phyloP scores from a whole-genome alignment of 2,888 invertebrate species.

The Polydrusus tereticollis region DNA sequence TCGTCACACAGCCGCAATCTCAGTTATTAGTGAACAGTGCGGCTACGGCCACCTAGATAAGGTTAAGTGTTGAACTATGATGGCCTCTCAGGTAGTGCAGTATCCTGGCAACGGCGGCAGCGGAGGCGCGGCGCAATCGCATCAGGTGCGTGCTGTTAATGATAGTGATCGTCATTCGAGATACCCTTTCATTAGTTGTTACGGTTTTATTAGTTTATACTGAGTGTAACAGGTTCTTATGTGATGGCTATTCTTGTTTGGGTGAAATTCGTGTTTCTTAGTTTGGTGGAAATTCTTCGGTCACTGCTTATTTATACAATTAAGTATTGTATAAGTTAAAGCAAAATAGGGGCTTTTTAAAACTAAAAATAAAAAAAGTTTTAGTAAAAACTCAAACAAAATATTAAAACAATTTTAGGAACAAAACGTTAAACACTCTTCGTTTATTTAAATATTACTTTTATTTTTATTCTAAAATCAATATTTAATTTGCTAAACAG shows the following conservation, averaged over 20 bases:
- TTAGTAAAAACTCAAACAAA: no score
- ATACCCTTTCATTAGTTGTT: conserved; percentile 64
- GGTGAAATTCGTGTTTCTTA: not conserved
- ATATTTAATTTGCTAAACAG: no score
- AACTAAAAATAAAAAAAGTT: no score
- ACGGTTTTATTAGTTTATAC: conserved; percentile 60
- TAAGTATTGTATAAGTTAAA: no score
- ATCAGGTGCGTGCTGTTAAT: conserved; percentile 65
- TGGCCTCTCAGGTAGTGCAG: conserved; percentile 64
- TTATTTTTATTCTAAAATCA: no score
- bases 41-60: conserved; percentile 28
- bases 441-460: no score
- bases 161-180: conserved; percentile 63
- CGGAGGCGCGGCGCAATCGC: conserved; percentile 61
- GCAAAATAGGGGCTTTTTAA: no score
- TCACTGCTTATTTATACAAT: not conserved
- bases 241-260: not conserved
- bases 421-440: no score
- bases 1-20: conserved; percentile 61
- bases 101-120: conserved; percentile 61
- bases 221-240: not conserved
- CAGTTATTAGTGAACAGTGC: conserved; percentile 66
- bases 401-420: no score
- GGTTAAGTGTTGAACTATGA: conserved; percentile 57
- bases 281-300: not conserved